Base-by-base conservation (phyloP, 2,113 vertebrate genomes). In the Alouatta palliata region DNA sequence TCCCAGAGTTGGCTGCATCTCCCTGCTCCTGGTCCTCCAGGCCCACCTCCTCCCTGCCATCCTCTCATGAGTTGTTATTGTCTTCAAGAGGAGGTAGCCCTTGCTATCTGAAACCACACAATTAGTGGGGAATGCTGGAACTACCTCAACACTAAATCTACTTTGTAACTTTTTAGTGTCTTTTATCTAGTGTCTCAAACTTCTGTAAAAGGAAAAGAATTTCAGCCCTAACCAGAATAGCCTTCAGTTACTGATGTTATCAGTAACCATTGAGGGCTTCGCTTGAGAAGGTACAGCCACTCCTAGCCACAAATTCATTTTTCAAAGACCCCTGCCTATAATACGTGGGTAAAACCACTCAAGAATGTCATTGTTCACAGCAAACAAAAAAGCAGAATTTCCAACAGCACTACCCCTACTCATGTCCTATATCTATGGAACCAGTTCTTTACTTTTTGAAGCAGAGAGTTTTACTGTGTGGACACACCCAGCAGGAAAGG, bases 181-280 rank as follows among this genome's bases (percentile, higher is more conserved):
- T 88, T 80, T 79, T 47, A 83, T 86, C 94, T 64, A 79, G 77
- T 68, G 66, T 52, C 95, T 95, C 86, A 27, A 49, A 95, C 93
- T 83, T 88, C 94, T 95, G 83, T 91, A 97, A 97, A 97, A 98
- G 96, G 97, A 77, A 96, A 96, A 95, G 87, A 94, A 83, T 93
- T 81, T 91, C 43, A 45, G 35, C 40, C 13, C 64, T 68, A 61
- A n/a, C 4, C 10, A 45, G 73, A 80, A 56, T 10, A 3, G 45
- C 27, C 8, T 43, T 75, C 9, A 52, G 81, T 43, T 11, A 16
- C 61, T 1, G 6, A 71, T 6, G n/a, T 70, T 23, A 54, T 54
- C 27, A 14, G 87, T 27, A 79, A 47, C 14, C 20, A 6, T 1
- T 25, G 1, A 58, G 19, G 32, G 27, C 73, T 56, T 70, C 10